Evolutionary conservation across 2,888 invertebrate species (phyloP), one percentile per base, ranked within the genome.

Genomic region (Parnassius apollo): DNA sequence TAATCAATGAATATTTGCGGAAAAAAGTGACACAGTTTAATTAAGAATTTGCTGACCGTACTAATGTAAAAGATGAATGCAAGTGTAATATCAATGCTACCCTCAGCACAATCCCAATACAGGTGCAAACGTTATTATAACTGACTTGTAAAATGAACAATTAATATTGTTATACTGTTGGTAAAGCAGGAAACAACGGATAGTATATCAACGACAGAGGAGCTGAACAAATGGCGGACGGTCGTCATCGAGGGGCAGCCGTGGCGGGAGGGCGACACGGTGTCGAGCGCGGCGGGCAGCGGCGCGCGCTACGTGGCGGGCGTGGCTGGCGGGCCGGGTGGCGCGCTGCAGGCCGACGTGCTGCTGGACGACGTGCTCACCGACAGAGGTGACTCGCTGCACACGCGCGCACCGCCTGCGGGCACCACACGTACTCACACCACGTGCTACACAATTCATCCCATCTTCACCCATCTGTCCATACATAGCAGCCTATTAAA

Each of bases 331-430:
- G 75, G 71, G 12, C 77, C 80, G 44, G 55, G 64, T 48, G 88
- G 89, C 1, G 82, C 83, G 73, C 57, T 67, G 18, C 18, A 18
- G 18, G 88, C 89, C 1, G 82, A 83, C 67, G 73, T 84, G 66
- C 71, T 86, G 60, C 69, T 85, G 25, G 79, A 81, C 46, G 88
- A 91, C 66, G 80, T 83, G 65, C 76, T 86, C 72, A 91, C 91
- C 48, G 88, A 91, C 65, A 90, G 79, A 81, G 87, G 91, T 91
- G 57, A 65, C 35, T 65, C 58, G 50, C 12, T n/a, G 22, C 12
- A 44, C 58, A n/a, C 45, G 25, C 18, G 42, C 35, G 1, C 4
- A 7, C 2, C 46, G 12, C n/a, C 12, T n/a, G 46, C 12, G 7
- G 3, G 1, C 12, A 11, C 46, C n/a, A 46, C 12, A 4, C 46